A percentile compares a stretch with the other conserved stretches of the same genome.
Evolutionary conservation across 2,113 vertebrate genomes (phyloP).

Genomic region (Echinops telfairi): DNA sequence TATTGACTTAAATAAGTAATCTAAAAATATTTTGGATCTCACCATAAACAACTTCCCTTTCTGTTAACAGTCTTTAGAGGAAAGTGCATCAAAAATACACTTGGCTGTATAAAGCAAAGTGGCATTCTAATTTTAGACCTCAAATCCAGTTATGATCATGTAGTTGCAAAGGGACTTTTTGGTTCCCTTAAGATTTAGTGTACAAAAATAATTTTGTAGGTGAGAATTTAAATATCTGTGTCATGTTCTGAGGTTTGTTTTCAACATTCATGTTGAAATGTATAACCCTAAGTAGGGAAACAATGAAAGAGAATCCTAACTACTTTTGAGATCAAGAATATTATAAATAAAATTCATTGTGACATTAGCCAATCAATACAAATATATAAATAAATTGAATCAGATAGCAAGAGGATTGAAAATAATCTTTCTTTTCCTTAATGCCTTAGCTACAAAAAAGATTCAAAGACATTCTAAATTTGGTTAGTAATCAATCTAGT

Average conservation of each 20-base stretch:
- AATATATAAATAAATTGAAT: slow-evolving; percentile 49
- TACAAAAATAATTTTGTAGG: slow-evolving; percentile 48
- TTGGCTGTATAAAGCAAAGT: slow-evolving; percentile 66
- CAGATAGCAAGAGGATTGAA: slow-evolving; percentile 7
- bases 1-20: slow-evolving; percentile 70
- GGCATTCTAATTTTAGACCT: slow-evolving; percentile 66
- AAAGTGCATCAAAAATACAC: slow-evolving; percentile 67
- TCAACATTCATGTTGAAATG: neutral
- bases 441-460: neutral
- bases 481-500: neutral
- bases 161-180: slow-evolving; percentile 16
- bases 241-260: neutral
- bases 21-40: slow-evolving; percentile 77
- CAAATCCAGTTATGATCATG: slow-evolving; percentile 42
- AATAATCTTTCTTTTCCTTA: neutral
- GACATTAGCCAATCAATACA: slow-evolving; percentile 19
- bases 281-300: neutral
- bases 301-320: neutral
- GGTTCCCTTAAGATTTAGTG: slow-evolving; percentile 34
- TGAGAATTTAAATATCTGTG: slow-evolving; percentile 46
- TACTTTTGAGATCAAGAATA: neutral
- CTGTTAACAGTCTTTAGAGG: slow-evolving; percentile 62
- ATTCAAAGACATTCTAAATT: slow-evolving; percentile 28
- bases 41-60: slow-evolving; percentile 67
- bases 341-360: slow-evolving; percentile 55